Percentiles rank a stretch among this genome's conserved stretches.
These are phyloP conservation scores for Chiloscyllium plagiosum DNA, from an alignment of 2,113 vertebrate species.

Conservation along the genomic window DNA sequence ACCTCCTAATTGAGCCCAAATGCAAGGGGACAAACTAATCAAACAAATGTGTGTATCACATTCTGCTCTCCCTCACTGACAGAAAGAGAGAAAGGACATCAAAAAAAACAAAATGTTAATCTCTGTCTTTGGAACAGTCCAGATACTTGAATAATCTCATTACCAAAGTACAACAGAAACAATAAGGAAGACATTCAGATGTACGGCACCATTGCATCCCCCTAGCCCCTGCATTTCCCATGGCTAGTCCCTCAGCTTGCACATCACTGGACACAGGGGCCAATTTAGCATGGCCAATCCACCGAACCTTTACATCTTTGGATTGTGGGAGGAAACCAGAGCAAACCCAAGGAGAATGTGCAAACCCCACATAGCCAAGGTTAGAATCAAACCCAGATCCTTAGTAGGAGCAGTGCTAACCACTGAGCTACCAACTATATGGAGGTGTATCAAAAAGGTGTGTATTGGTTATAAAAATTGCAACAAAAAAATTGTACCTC, in stretches of 20 bases:
- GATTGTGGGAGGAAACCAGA: too few relatives aligned
- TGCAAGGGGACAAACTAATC: background rate
- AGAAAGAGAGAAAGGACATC: background rate
- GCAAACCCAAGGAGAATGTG: too few relatives aligned
- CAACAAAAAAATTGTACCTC: background rate
- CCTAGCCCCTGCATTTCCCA: too few relatives aligned
- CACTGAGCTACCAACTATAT: background rate
- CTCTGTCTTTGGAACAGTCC: background rate
- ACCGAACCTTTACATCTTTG: too few relatives aligned
- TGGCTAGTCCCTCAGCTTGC: too few relatives aligned
- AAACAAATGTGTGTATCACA: background rate
- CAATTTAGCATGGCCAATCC: too few relatives aligned
- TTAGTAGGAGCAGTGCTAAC: too few relatives aligned
- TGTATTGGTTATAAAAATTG: background rate
- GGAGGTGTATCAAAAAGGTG: background rate
- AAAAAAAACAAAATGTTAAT: background rate
- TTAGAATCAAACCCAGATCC: too few relatives aligned
- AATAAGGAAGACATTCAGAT: background rate
- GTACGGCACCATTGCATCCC: too few relatives aligned
- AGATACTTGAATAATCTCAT: background rate
- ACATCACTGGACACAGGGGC: too few relatives aligned
- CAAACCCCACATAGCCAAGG: too few relatives aligned
- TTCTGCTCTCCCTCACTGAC: background rate
- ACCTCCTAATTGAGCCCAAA: background rate
- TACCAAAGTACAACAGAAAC: background rate